Percentiles rank a stretch among this genome's conserved stretches.
Conservation (phyloP, 2,797 vertebrate genomes). For the Sciaenops ocellatus region DNA sequence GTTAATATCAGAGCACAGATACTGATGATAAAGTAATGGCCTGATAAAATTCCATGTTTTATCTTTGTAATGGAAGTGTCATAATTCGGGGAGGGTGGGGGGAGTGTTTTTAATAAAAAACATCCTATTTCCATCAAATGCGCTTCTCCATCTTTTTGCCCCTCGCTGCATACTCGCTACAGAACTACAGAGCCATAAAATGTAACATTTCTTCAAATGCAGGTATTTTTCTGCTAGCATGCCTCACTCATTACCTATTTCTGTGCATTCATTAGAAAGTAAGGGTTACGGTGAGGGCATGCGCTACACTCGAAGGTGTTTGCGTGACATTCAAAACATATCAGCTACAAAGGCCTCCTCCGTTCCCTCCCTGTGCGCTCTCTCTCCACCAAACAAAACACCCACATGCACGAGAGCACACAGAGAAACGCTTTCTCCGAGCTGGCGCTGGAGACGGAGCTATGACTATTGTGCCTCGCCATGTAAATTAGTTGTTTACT, state of each 20-base stretch:
- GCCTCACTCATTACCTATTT: conserved; percentile 52
- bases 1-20: conserved; percentile 49
- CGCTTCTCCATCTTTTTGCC: conserved; percentile 3
- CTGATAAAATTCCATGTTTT: conserved; percentile 48
- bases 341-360: conserved; percentile 43
- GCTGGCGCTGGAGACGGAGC: conserved; percentile 34
- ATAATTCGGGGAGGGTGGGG: not conserved
- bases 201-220: conserved; percentile 3
- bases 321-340: conserved; percentile 44
- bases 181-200: conserved; percentile 23
- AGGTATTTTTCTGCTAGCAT: conserved; percentile 23
- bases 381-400: conserved; percentile 37
- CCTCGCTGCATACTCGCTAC: conserved; percentile 1
- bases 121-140: conserved; percentile 19
- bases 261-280: conserved; percentile 51
- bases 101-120: conserved; percentile 12
- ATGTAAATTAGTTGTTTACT: conserved; percentile 80
- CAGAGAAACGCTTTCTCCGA: conserved; percentile 22
- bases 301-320: conserved; percentile 34
- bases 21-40: conserved; percentile 50
- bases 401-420: conserved; percentile 15
- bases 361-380: conserved; percentile 4
- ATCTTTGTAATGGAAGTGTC: conserved; percentile 53
- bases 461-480: conserved; percentile 61
- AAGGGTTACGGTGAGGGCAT: conserved; percentile 35